Evolutionary conservation across 2,888 invertebrate genomes (phyloP).

Genomic region (Danaus chrysippus): DNA sequence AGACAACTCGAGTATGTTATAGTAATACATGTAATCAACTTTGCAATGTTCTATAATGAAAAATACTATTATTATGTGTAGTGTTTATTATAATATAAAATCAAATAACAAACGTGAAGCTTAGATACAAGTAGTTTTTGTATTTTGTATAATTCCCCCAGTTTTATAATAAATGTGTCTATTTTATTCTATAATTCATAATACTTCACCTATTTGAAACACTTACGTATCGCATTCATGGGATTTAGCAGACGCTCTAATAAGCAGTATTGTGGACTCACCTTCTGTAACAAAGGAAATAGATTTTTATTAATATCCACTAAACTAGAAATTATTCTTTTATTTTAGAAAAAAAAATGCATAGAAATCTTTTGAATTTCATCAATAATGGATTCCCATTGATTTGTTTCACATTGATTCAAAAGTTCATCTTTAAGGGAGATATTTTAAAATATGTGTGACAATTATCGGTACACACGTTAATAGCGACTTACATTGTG

Average conservation of each 20-base stretch:
- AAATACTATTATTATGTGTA: too few relatives aligned
- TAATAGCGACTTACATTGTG: conserved; percentile 75
- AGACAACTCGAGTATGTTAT: too few relatives aligned
- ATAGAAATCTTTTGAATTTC: conserved; percentile 39
- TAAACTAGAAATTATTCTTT: conserved; percentile 37
- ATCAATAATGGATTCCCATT: conserved; percentile 49
- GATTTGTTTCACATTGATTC: conserved; percentile 43
- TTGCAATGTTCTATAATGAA: too few relatives aligned
- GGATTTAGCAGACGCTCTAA: conserved; percentile 31
- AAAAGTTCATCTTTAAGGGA: conserved; percentile 43
- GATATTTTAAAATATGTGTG: conserved; percentile 76
- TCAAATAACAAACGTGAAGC: neutral
- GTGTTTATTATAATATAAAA: too few relatives aligned
- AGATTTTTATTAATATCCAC: conserved; percentile 49
- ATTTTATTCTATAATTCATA: neutral
- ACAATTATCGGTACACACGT: conserved; percentile 78
- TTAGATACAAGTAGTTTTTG: neutral
- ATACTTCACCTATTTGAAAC: neutral
- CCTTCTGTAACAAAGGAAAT: conserved; percentile 72
- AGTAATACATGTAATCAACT: too few relatives aligned
- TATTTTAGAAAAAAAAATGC: conserved; percentile 32
- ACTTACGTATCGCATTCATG: conserved; percentile 11
- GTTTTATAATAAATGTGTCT: neutral
- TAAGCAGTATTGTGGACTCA: conserved; percentile 50
- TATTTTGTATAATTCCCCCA: neutral